phyloP scores from a whole-genome alignment of 2,113 vertebrate species.

The Acanthochromis polyacanthus region DNA sequence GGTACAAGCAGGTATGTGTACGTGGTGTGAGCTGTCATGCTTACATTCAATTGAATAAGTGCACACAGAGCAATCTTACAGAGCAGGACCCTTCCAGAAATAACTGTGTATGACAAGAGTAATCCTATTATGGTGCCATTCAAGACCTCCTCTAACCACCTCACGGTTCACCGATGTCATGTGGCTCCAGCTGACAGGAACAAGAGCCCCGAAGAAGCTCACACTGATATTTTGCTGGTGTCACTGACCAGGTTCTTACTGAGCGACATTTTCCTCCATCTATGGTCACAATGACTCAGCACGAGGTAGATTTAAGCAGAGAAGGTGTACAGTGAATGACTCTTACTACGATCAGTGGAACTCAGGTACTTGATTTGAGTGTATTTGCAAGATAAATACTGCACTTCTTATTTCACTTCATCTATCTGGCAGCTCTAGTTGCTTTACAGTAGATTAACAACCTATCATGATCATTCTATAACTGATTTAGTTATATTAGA shows the following conservation, averaged over 20 bases:
- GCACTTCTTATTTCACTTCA: too few species aligned
- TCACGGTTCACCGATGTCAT: conserved; percentile 28
- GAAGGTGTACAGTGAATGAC: neutral
- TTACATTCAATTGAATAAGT: conserved; percentile 29
- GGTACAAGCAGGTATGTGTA: neutral
- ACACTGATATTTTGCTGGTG: neutral
- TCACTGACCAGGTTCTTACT: conserved; percentile 1
- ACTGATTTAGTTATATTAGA: too few species aligned
- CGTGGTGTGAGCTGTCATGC: neutral
- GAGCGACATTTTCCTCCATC: neutral
- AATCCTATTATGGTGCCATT: conserved; percentile 44
- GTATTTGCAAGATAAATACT: too few species aligned
- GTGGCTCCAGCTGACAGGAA: conserved; percentile 10
- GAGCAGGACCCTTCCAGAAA: conserved; percentile 24
- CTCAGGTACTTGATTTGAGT: too few species aligned
- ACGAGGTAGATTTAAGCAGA: neutral
- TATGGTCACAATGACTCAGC: conserved; percentile 30
- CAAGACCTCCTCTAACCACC: conserved; percentile 14
- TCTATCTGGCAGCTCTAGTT: too few species aligned
- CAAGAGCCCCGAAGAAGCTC: neutral
- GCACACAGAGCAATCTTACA: neutral
- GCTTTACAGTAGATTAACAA: too few species aligned
- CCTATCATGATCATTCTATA: too few species aligned
- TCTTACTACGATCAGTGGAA: neutral
- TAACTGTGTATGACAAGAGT: conserved; percentile 24